A percentile compares a stretch with the other conserved stretches of the same genome.
Conservation (phyloP, 2,797 vertebrate species). For the Syngnathus acus region DNA sequence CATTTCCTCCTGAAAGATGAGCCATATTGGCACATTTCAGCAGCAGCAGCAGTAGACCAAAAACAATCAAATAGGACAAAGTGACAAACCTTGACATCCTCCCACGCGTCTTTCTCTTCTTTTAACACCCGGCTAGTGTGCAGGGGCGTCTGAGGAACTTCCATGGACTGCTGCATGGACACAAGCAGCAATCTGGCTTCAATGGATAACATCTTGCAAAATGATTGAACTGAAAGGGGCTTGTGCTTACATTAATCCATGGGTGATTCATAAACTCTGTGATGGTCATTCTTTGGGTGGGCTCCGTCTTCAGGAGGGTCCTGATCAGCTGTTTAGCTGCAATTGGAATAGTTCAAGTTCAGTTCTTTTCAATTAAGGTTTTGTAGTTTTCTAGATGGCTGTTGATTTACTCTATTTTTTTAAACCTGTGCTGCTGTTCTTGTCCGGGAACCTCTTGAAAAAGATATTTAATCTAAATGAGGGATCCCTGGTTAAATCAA, state of each 20-base stretch:
- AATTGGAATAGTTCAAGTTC: constrained; percentile 8
- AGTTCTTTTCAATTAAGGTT: not conserved
- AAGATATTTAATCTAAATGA: no score
- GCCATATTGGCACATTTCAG: not conserved
- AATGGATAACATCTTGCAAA: not conserved
- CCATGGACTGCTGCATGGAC: constrained; percentile 81
- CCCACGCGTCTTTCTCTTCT: constrained; percentile 94
- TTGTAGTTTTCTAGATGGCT: no score
- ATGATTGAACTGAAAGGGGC: not conserved
- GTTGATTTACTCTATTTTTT: not conserved
- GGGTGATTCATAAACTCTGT: constrained; percentile 98
- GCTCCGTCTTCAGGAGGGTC: constrained; percentile 92
- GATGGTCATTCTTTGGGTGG: constrained; percentile 94
- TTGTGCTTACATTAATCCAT: constrained; percentile 89
- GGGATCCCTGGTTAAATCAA: no score
- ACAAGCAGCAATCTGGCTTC: constrained; percentile 10
- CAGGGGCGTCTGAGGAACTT: constrained; percentile 92
- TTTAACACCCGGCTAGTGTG: constrained; percentile 95
- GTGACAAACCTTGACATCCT: constrained; percentile 87
- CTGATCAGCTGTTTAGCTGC: constrained; percentile 91
- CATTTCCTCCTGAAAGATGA: constrained; percentile 86
- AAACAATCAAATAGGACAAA: not conserved
- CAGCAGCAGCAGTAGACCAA: not conserved
- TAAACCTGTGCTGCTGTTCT: not conserved
- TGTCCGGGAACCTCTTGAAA: no score